Evolutionary conservation across 2,113 vertebrate species (phyloP), one percentile per base, ranked within the genome.

Genomic region (Steatornis caripensis): DNA sequence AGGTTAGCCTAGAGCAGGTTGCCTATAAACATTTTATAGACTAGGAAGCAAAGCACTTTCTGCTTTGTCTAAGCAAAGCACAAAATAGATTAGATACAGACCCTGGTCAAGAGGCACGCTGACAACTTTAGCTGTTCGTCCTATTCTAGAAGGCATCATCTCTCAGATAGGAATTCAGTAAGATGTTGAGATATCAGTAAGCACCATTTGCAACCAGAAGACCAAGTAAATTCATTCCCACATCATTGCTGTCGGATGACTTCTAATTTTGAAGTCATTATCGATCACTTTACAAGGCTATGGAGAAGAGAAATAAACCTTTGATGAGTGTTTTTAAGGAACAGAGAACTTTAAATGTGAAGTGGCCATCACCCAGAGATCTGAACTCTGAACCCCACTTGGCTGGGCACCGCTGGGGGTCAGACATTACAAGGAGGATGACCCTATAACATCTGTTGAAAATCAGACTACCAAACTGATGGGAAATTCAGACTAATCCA

Each of bases 381-480:
- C 10, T 87, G 91, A 96, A 91, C 94, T 93, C 84, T 84, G 80
- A 94, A 66, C 66, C 34, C 13, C 12, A 15, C 26, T 93, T 94
- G 91, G 87, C 75, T 83, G 49, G 36, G 74, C 54, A 41, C 46
- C 26, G 65, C 55, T 58, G 58, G 86, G 71, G 75, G 46, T 88
- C 87, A 93, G 62, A 58, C 68, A 71, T 75, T 39, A 68, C 62
- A 77, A 12, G 12, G 16, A 86, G 39, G 27, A 51, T 48, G 71
- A 88, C 69, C 60, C 32, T 62, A 79, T 68, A 90, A 71, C 80
- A 95, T 95, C 89, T 97, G 92, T 51, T 90, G 92, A 83, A 46
- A 94, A 95, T 92, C 64, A 95, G 51, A 58, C 51, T 43, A 93
- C 62, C 58, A 84, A 86, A 55, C 30, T 68, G 48, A 55, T 78